Evolutionary conservation across 2,113 vertebrate species (phyloP), one percentile per base, ranked within the genome.

Genomic region (Gobiocypris rarus): DNA sequence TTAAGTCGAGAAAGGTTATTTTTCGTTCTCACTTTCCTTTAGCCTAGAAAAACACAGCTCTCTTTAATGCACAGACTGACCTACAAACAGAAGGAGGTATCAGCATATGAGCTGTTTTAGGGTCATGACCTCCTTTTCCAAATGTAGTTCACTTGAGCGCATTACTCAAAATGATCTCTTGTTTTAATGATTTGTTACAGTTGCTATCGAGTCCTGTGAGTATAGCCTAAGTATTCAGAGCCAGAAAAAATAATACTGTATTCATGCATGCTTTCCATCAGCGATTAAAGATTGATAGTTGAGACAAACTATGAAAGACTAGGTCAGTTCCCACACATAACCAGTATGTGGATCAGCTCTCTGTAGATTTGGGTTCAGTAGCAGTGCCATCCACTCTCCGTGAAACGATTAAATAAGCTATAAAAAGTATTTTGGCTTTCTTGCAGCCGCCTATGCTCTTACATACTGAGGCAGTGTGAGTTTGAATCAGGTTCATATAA

Each of bases 221-320:
- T 48, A 85, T 77, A 26, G 86, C 9, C 75, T 71, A 86, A 24
- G 38, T 83, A 54, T 81, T 28, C 45, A 38, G 28, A 65, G 65
- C 43, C 8, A 14, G 17, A 79, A 79, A 41, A 86, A 82, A 17
- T 69, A 45, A 75, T 61, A 56, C 80, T 85, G 50, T 28, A 34
- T 78, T 71, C 28, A 52, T 45, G 69, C 74, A 78, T 69, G 24
- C 26, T 82, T 80, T 78, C 59, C 2, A 19, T 31, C 17, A 13
- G 7, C 43, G 54, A 87, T 86, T 61, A 89, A 84, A 87, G 69
- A 84, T 86, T 85, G 38, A 83, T 86, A n/a, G 28, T 58, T 59
- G 15, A 54, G 17, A 9, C 7, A 19, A 81, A 75, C 26, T 61
- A 81, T 61, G 11, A 48, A 79, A 63, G 56, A 77, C 81, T 31